Evolutionary conservation across 2,113 vertebrate species (phyloP).

Genomic region (Coturnix japonica): DNA sequence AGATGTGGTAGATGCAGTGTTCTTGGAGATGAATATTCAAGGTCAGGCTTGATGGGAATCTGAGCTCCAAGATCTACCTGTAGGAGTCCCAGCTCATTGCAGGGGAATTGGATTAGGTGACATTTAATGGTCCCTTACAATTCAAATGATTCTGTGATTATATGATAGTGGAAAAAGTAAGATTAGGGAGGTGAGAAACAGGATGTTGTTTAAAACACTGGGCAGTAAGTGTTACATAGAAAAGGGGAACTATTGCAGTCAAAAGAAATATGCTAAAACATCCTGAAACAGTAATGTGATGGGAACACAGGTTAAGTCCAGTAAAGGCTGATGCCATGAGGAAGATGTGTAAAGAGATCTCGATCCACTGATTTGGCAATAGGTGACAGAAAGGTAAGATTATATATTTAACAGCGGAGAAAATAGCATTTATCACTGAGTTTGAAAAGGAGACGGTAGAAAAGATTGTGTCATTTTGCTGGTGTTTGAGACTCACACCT

Average conservation of each 20-base stretch:
- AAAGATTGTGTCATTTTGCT: not conserved
- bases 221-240: not conserved
- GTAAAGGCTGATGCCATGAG: not conserved
- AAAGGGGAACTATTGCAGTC: not conserved
- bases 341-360: not conserved
- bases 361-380: not conserved
- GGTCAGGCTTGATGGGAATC: too few relatives aligned
- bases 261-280: not conserved
- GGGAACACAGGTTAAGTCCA: not conserved
- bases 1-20: too few relatives aligned
- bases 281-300: not conserved
- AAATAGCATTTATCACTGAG: not conserved
- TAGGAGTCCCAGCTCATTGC: too few relatives aligned
- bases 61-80: too few relatives aligned
- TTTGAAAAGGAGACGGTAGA: not conserved
- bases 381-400: not conserved
- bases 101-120: too few relatives aligned
- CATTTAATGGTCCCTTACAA: too few relatives aligned
- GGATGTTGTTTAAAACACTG: not conserved
- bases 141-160: too few relatives aligned
- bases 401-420: fast-evolving
- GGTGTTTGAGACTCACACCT: not conserved
- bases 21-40: too few relatives aligned
- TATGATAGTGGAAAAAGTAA: not conserved
- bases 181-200: not conserved